Evolutionary conservation across 2,797 vertebrate genomes (phyloP), one percentile per base, ranked within the genome.

Genomic region (Tolypeutes matacus): DNA sequence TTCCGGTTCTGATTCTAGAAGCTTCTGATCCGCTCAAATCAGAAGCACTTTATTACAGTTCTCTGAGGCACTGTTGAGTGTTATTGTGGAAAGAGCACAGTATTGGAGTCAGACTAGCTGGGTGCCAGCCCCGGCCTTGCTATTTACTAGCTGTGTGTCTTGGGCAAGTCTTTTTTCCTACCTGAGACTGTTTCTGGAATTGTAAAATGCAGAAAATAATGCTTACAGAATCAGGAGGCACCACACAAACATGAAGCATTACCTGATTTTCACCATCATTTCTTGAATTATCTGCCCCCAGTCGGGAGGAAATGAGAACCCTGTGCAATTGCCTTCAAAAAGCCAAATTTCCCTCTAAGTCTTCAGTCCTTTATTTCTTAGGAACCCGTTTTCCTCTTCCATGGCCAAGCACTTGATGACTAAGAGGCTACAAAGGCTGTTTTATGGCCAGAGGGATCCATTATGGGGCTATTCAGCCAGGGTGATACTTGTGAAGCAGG

Each of bases 1-100:
- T 77, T 87, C 46, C 46, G 64, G 85, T 87, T 95, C 67, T 56
- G 81, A 89, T 90, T 95, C 93, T 73, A 69, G 89, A 96, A 92
- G 64, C 77, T 94, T 91, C 95, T 67, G 8, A n/a, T 34, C 78
- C 12, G 51, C 85, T 95, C 31, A 60, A 20, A 80, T 92, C 31
- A 64, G 87, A 91, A 96, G 31, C 34, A 31, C 51, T 49, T 76
- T 6, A 12, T 49, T 42, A 17, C 0, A 29, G 6, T 36, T 53
- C 36, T 70, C 36, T 25, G 51, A 0, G 3, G n/a, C 67, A 34
- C 51, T 3, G 11, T 46, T 53, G 23, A 67, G 29, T 4, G 10
- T 29, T 53, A 31, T 15, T 17, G 15, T 34, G 53, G 42, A 39
- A 39, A 76, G 27, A 53, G 53, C n/a, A n/a, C 17, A 15, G 23